phyloP scores from a whole-genome alignment of 2,888 invertebrate species.

The Microctonus aethiopoides region DNA sequence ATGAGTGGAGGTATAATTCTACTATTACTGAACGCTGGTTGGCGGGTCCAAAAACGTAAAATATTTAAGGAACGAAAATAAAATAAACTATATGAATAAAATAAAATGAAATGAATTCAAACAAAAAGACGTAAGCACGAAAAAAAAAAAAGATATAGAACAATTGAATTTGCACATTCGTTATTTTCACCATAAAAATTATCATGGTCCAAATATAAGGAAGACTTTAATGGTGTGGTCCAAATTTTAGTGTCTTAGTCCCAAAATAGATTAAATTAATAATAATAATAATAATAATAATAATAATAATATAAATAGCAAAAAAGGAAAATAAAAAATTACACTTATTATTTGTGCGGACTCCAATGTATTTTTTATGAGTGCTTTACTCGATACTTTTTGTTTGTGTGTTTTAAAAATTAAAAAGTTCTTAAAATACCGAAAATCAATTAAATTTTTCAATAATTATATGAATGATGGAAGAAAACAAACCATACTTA shows the following conservation, averaged over 20 bases:
- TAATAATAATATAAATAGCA: neutral
- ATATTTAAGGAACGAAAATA: slow-evolving; percentile 30
- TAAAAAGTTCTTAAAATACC: too few species aligned
- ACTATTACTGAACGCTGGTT: slow-evolving; percentile 62
- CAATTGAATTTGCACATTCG: slow-evolving; percentile 24
- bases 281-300: too few species aligned
- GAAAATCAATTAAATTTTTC: too few species aligned
- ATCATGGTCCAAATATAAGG: slow-evolving; percentile 43
- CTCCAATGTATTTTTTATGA: slow-evolving; percentile 45
- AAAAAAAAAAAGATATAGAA: slow-evolving; percentile 8
- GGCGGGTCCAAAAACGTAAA: slow-evolving; percentile 67
- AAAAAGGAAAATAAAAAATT: neutral
- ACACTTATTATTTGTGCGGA: slow-evolving; percentile 10
- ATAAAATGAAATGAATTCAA: slow-evolving; percentile 14
- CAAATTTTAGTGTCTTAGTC: slow-evolving; percentile 54
- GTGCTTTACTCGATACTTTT: slow-evolving; percentile 27
- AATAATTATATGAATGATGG: neutral
- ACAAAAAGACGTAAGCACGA: neutral
- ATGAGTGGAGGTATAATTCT: slow-evolving; percentile 42
- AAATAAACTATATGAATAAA: slow-evolving; percentile 1
- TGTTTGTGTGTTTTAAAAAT: neutral
- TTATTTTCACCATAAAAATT: slow-evolving; percentile 25
- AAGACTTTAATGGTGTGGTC: slow-evolving; percentile 49
- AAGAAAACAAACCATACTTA: neutral
- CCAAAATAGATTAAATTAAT: slow-evolving; percentile 28